Evolutionary conservation across 30 jellyfish, hydroid and myxozoan genomes (phyloP).

Genomic region (Sanderia malayensis): DNA sequence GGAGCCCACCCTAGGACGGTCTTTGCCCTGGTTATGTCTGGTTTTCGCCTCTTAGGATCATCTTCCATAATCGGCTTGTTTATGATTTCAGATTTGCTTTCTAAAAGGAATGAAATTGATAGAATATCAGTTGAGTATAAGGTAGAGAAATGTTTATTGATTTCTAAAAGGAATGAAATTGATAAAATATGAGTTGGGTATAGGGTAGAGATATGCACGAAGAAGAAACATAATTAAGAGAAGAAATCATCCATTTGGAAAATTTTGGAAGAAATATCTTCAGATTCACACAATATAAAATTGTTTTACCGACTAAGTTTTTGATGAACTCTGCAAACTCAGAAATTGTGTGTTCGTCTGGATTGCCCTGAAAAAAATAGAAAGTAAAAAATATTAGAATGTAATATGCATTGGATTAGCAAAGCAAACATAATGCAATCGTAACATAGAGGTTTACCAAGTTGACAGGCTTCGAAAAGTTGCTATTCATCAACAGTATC

Average conservation of each 20-base stretch:
- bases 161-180: conserved; percentile 48
- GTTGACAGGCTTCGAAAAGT: conserved; percentile 84
- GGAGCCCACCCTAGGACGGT: conserved; percentile 91
- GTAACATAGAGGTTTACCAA: too few species aligned
- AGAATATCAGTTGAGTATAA: not conserved
- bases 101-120: conserved; percentile 35
- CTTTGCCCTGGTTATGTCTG: conserved; percentile 86
- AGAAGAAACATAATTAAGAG: not conserved
- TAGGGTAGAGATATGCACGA: not conserved
- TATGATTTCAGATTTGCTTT: conserved; percentile 77
- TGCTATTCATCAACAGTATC: conserved; percentile 88
- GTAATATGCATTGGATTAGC: not conserved
- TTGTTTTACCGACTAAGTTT: conserved; percentile 71
- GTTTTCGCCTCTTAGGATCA: conserved; percentile 97
- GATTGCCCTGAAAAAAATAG: conserved; percentile 79
- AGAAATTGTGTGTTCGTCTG: conserved; percentile 91
- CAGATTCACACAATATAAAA: too few species aligned
- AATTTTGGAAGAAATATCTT: too few species aligned
- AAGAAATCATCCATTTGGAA: conserved; percentile 2
- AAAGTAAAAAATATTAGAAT: too few species aligned
- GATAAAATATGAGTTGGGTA: not conserved
- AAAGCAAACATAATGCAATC: too few species aligned
- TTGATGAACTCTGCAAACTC: conserved; percentile 82
- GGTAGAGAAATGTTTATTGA: not conserved
- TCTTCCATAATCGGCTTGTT: conserved; percentile 75